Evolutionary conservation across 2,113 vertebrate genomes (phyloP).

Genomic region (Eulemur rufifrons): DNA sequence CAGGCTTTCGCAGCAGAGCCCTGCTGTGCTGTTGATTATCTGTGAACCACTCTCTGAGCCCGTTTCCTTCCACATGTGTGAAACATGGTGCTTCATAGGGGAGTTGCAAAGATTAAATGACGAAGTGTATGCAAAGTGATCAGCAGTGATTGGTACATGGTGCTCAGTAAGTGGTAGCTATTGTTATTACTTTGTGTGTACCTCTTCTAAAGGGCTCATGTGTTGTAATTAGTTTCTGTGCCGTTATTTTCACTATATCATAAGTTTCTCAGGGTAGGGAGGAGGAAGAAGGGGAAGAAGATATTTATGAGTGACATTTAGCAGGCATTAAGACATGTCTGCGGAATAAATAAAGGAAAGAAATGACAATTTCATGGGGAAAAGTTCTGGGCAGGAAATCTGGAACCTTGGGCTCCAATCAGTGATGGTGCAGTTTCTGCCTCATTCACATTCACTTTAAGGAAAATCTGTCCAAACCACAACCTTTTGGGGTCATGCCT

Average conservation of each 20-base stretch:
- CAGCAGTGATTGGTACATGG: not conserved
- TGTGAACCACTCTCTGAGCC: not conserved
- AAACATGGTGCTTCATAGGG: not conserved
- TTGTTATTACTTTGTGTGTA: not conserved
- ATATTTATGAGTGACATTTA: not conserved
- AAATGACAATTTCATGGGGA: not conserved
- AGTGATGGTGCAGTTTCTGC: not conserved
- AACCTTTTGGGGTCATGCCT: not conserved
- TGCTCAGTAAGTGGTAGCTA: not conserved
- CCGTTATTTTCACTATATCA: not conserved
- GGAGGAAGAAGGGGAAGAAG: not conserved
- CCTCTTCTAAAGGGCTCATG: not conserved
- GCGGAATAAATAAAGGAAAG: constrained; percentile 7
- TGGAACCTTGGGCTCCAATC: not conserved
- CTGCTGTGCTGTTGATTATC: not conserved
- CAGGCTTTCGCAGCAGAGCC: not conserved
- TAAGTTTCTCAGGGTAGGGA: not conserved
- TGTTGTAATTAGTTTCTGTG: not conserved
- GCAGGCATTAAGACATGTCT: not conserved
- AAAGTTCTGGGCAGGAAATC: constrained; percentile 25
- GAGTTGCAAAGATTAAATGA: not conserved
- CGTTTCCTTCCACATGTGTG: constrained; percentile 16
- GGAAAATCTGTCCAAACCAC: not conserved
- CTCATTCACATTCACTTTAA: not conserved
- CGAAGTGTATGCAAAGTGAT: not conserved